Conservation (phyloP, 2,797 vertebrate genomes). For the Smutsia temminckii region DNA sequence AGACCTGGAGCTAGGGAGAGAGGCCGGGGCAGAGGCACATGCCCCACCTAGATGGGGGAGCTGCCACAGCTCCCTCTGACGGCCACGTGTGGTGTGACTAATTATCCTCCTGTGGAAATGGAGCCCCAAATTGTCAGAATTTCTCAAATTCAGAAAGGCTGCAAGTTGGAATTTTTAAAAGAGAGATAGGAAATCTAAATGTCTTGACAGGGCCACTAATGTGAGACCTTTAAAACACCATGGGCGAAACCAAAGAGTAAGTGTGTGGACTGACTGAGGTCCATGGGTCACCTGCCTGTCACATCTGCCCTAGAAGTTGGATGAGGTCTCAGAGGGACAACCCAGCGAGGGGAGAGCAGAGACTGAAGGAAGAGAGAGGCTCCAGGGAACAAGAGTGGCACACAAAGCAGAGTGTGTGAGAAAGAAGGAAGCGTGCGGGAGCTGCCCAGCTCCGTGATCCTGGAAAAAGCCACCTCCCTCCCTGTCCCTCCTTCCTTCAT, state of each 20-base stretch:
- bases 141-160: background rate
- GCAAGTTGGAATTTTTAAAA: background rate
- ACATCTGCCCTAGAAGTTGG: background rate
- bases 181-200: background rate
- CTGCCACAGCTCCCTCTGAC: background rate
- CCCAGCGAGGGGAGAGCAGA: fast-evolving
- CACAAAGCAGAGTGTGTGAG: fast-evolving
- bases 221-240: background rate
- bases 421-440: background rate
- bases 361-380: background rate
- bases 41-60: background rate
- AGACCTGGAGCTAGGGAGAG: background rate
- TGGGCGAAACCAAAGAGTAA: background rate
- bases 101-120: fast-evolving
- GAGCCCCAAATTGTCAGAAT: background rate
- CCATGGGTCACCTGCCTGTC: background rate
- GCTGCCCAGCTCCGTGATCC: background rate
- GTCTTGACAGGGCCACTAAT: background rate
- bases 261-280: fast-evolving
- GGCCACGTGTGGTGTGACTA: fast-evolving
- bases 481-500: background rate
- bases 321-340: background rate
- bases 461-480: fast-evolving
- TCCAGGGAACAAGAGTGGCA: fast-evolving
- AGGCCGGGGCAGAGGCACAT: background rate